Percentiles rank a stretch among this genome's conserved stretches.
Conservation (phyloP, 2,797 vertebrate species). For the Mormyrus proboscirostris region DNA sequence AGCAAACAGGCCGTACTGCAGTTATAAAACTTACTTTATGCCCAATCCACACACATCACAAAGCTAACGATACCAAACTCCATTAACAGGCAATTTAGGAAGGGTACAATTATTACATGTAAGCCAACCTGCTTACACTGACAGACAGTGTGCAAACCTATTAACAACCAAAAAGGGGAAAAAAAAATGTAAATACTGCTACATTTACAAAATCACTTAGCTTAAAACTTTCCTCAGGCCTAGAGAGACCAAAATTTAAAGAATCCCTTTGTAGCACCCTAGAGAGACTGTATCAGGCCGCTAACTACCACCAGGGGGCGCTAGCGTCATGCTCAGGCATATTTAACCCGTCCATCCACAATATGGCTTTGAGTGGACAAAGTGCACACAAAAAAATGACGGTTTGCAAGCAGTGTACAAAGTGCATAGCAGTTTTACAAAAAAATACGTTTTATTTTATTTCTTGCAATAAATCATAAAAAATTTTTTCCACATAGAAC, state of each 20-base stretch:
- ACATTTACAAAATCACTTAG: background rate
- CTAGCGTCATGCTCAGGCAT: background rate
- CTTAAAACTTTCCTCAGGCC: background rate
- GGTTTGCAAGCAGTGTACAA: background rate
- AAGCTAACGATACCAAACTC: background rate
- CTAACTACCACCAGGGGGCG: background rate
- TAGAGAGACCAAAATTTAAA: background rate
- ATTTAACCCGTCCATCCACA: background rate
- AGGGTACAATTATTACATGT: background rate
- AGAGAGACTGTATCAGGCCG: background rate
- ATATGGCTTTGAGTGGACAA: background rate
- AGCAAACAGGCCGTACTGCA: background rate
- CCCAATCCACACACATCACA: background rate
- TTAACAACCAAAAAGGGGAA: background rate
- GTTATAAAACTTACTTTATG: background rate
- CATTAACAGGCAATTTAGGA: background rate
- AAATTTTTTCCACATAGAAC: background rate
- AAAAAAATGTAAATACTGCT: background rate
- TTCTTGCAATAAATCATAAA: slow-evolving; percentile 15
- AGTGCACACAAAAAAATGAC: background rate
- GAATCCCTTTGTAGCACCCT: background rate
- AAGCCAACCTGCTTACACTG: background rate
- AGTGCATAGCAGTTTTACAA: slow-evolving; percentile 15
- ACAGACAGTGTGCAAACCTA: background rate
- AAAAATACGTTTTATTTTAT: slow-evolving; percentile 16